Conservation (phyloP, 1,140 invertebrate species). For the Sinella curviseta region DNA sequence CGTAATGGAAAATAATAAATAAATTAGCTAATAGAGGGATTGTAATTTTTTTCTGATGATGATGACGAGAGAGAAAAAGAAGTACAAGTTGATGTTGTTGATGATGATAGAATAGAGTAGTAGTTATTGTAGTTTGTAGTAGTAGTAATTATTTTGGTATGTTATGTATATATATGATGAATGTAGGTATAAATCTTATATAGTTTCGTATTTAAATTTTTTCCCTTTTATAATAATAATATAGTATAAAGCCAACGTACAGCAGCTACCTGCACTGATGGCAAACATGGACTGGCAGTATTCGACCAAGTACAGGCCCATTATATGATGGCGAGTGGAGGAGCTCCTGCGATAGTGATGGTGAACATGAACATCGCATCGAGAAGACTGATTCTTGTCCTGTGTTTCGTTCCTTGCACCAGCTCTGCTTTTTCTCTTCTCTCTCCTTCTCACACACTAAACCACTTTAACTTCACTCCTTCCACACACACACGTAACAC, state of each 20-base stretch:
- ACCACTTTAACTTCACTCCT: not conserved
- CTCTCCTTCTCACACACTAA: not conserved
- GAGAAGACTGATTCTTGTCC: constrained; percentile 4
- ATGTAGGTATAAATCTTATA: too few relatives aligned
- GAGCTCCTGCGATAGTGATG: not conserved
- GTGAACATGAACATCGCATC: constrained; percentile 26
- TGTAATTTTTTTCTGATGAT: too few relatives aligned
- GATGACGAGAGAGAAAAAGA: too few relatives aligned
- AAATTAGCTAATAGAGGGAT: too few relatives aligned
- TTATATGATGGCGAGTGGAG: not conserved
- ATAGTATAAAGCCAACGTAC: constrained; percentile 28
- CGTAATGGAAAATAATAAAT: too few relatives aligned
- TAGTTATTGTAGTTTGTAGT: too few relatives aligned
- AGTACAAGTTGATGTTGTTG: too few relatives aligned
- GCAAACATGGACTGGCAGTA: constrained; percentile 41
- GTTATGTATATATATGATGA: not conserved
- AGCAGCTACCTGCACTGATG: constrained; percentile 36
- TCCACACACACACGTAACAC: not conserved
- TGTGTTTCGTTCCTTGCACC: not conserved
- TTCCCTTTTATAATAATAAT: not conserved
- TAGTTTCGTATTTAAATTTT: not conserved
- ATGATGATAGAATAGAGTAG: too few relatives aligned
- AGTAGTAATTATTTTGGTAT: too few relatives aligned
- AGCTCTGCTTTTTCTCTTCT: not conserved
- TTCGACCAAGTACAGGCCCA: not conserved